Percentiles rank a stretch among this genome's conserved stretches.
Conservation (phyloP, 1,140 invertebrate genomes). For the Drosophila willistoni region DNA sequence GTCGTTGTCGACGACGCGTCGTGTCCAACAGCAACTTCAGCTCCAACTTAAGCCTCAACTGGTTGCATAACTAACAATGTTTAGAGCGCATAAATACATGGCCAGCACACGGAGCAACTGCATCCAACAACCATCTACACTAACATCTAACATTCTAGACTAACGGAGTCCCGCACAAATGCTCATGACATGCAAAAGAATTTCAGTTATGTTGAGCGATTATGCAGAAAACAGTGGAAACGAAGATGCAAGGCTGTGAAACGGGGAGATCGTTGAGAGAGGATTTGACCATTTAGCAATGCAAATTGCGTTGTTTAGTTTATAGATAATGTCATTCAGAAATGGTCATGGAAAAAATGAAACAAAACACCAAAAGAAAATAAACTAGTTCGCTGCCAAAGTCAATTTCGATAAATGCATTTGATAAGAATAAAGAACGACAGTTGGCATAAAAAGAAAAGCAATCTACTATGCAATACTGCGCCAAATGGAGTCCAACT, state of each 20-base stretch:
- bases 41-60: constrained; percentile 43
- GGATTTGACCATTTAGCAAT: constrained; percentile 67
- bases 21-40: constrained; percentile 47
- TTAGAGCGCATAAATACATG: constrained; percentile 77
- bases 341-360: constrained; percentile 54
- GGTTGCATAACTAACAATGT: constrained; percentile 78
- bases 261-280: constrained; percentile 13
- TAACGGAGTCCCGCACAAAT: constrained; percentile 77
- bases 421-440: constrained; percentile 53
- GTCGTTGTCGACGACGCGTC: constrained; percentile 41
- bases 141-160: constrained; percentile 58
- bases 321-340: constrained; percentile 78
- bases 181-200: constrained; percentile 75
- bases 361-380: constrained; percentile 45
- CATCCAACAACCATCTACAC: constrained; percentile 20
- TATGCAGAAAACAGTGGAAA: constrained; percentile 32
- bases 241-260: not conserved
- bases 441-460: constrained; percentile 47
- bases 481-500: no score
- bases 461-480: constrained; percentile 36
- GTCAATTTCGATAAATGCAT: constrained; percentile 44
- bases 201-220: constrained; percentile 63
- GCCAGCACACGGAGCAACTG: constrained; percentile 42
- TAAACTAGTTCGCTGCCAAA: constrained; percentile 59
- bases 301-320: constrained; percentile 75